Evolutionary conservation across 2,888 invertebrate genomes (phyloP).

Genomic region (Crioceris asparagi): DNA sequence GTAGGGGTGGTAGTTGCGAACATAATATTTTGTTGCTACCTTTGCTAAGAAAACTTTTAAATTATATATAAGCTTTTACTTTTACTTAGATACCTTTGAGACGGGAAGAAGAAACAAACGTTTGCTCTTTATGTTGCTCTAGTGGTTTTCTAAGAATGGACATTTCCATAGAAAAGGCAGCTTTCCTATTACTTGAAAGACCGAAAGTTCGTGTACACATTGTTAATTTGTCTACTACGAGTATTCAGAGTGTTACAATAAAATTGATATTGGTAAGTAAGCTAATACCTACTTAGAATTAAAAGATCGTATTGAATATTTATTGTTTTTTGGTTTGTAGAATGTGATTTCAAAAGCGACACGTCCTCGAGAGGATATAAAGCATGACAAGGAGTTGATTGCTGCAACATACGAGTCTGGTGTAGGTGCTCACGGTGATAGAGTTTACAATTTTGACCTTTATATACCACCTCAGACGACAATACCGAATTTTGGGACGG

Average conservation of each 20-base stretch:
- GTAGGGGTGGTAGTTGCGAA: no score
- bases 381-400: slow-evolving; percentile 15
- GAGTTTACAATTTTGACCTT: slow-evolving; percentile 19
- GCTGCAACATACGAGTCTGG: slow-evolving; percentile 14
- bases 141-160: slow-evolving; percentile 61
- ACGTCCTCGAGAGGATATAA: slow-evolving; percentile 13
- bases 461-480: slow-evolving; percentile 17
- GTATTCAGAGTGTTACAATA: slow-evolving; percentile 51
- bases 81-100: slow-evolving; percentile 57
- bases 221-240: slow-evolving; percentile 64
- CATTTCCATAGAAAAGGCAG: slow-evolving; percentile 57
- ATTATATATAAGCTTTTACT: no score
- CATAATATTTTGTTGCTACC: no score
- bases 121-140: slow-evolving; percentile 70
- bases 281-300: no score
- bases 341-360: slow-evolving; percentile 16
- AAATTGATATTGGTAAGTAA: slow-evolving; percentile 58
- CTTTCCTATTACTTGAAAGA: slow-evolving; percentile 67
- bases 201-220: slow-evolving; percentile 60
- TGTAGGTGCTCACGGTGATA: slow-evolving; percentile 25
- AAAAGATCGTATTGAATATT: no score
- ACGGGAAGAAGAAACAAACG: slow-evolving; percentile 60
- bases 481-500: slow-evolving; percentile 20
- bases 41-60: no score
- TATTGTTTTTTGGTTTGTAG: no score